Evolutionary conservation across 2,113 vertebrate genomes (phyloP).

Genomic region (Petroica traversi): DNA sequence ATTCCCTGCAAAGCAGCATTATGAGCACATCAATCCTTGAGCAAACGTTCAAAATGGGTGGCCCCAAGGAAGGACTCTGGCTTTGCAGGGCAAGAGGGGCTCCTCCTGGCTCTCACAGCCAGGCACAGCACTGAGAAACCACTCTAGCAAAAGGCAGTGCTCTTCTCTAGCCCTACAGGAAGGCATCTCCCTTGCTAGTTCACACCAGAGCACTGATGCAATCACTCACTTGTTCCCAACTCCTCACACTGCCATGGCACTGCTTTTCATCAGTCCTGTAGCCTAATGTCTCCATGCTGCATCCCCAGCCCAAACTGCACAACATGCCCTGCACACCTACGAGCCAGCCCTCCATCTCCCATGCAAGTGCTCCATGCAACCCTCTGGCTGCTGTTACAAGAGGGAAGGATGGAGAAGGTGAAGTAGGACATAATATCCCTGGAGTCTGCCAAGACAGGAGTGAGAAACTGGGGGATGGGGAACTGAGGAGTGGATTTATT

Average conservation of each 20-base stretch:
- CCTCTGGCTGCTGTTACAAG: fast-evolving
- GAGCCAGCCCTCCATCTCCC: neutral
- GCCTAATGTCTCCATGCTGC: fast-evolving
- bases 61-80: neutral
- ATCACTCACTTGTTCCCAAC: neutral
- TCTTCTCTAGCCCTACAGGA: neutral
- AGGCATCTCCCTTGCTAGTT: neutral
- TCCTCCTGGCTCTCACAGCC: neutral
- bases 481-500: neutral
- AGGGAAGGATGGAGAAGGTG: neutral
- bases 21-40: neutral
- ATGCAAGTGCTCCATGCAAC: neutral
- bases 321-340: fast-evolving
- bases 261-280: neutral
- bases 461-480: neutral
- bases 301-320: neutral
- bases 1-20: neutral
- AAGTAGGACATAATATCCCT: neutral
- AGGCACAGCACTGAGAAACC: neutral
- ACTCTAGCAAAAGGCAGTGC: neutral
- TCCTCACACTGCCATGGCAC: neutral
- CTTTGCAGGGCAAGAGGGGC: neutral
- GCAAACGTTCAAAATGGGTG: neutral
- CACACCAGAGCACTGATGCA: neutral
- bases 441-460: neutral